phyloP scores from a whole-genome alignment of 2,888 invertebrate species.

The Rhaphigaster nebulosa region DNA sequence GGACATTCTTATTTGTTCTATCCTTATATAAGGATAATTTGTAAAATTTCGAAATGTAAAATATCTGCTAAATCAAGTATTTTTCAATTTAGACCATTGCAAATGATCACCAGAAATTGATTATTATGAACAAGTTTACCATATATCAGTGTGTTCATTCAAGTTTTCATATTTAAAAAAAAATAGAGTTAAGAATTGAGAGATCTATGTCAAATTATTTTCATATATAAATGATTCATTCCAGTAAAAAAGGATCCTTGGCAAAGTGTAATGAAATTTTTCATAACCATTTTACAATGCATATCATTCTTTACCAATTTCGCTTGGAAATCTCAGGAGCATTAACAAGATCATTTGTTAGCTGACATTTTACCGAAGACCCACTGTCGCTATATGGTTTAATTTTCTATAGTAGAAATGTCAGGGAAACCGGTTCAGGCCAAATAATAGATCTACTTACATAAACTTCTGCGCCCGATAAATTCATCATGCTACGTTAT shows the following conservation, averaged over 20 bases:
- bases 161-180: background rate
- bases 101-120: no score
- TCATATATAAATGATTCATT: background rate
- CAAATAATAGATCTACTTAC: slow-evolving; percentile 13
- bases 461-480: background rate
- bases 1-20: no score
- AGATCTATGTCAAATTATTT: background rate
- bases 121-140: no score
- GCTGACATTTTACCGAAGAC: slow-evolving; percentile 21
- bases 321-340: background rate
- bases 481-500: slow-evolving; percentile 29
- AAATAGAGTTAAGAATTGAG: no score
- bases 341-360: background rate
- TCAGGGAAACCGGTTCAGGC: slow-evolving; percentile 3
- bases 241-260: background rate
- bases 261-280: background rate
- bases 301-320: background rate
- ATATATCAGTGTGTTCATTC: no score
- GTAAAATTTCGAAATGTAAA: no score
- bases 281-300: background rate
- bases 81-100: no score
- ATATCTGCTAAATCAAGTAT: no score
- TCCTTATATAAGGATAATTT: no score
- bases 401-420: slow-evolving; percentile 40
- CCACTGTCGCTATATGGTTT: background rate